Percentiles rank a stretch among this genome's conserved stretches.
These are phyloP conservation scores for Gymnocypris eckloni DNA, from an alignment of 2,797 vertebrate genomes.

Conservation along the genomic window DNA sequence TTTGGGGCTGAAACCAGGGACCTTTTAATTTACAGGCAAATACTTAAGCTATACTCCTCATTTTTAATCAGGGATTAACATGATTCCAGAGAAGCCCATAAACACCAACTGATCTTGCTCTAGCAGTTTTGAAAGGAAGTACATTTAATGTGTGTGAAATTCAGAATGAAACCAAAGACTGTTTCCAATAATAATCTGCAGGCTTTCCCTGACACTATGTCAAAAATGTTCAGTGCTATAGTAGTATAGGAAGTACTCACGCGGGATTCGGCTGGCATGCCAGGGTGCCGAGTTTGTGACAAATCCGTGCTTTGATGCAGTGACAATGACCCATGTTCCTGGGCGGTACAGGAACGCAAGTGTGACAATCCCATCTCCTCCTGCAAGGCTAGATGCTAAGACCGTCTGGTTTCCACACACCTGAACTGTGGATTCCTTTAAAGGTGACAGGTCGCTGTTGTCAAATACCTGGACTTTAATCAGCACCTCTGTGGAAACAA, in stretches of 20 bases:
- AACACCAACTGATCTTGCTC: neutral
- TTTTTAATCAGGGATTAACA: slow-evolving; percentile 28
- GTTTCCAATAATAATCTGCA: slow-evolving; percentile 5
- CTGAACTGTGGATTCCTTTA: slow-evolving; percentile 78
- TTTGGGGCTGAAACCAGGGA: neutral
- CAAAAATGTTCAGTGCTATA: slow-evolving; percentile 1
- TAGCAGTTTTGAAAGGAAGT: slow-evolving; percentile 1
- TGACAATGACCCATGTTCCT: slow-evolving; percentile 85
- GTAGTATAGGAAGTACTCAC: slow-evolving; percentile 73
- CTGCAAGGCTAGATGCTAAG: slow-evolving; percentile 74
- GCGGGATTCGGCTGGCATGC: slow-evolving; percentile 83
- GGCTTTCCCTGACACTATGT: neutral
- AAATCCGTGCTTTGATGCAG: slow-evolving; percentile 79
- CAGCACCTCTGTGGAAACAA: slow-evolving; percentile 77
- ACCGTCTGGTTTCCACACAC: slow-evolving; percentile 81
- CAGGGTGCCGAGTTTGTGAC: slow-evolving; percentile 86
- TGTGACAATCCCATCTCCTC: slow-evolving; percentile 75
- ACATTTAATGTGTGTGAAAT: neutral
- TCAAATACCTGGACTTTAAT: slow-evolving; percentile 88
- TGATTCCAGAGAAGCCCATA: slow-evolving; percentile 7
- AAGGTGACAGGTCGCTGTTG: slow-evolving; percentile 82
- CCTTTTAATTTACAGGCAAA: slow-evolving; percentile 30
- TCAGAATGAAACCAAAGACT: slow-evolving; percentile 21
- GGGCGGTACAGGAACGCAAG: slow-evolving; percentile 81
- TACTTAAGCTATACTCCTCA: neutral